Evolutionary conservation across 2,888 invertebrate species (phyloP).

Genomic region (Mythimna pallens): DNA sequence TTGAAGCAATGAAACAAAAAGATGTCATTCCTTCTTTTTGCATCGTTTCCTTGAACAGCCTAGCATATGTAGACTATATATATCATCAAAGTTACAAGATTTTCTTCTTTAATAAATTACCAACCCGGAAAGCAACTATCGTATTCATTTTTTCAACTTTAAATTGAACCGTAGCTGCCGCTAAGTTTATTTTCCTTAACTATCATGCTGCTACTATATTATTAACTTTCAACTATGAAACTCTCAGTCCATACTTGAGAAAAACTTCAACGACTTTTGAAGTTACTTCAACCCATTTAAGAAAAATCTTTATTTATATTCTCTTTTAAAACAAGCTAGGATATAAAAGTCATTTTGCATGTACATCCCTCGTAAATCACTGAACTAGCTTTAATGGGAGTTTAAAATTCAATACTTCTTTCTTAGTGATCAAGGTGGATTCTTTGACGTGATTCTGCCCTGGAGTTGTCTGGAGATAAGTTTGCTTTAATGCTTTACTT

Average conservation of each 20-base stretch:
- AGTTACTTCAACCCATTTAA: conserved; percentile 33
- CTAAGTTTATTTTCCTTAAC: conserved; percentile 22
- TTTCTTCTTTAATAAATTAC: neutral
- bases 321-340: conserved; percentile 40
- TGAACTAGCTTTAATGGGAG: conserved; percentile 46
- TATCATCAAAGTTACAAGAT: no score
- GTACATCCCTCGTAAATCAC: conserved; percentile 40
- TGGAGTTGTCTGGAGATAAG: conserved; percentile 12
- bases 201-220: conserved; percentile 32
- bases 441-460: conserved; percentile 12
- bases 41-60: neutral
- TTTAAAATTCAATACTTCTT: conserved; percentile 48
- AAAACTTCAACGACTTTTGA: conserved; percentile 49
- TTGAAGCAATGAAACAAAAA: neutral
- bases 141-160: conserved; percentile 18
- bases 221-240: conserved; percentile 45
- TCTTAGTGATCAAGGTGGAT: conserved; percentile 21
- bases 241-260: conserved; percentile 28
- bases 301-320: conserved; percentile 41
- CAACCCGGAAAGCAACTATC: neutral
- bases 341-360: conserved; percentile 55
- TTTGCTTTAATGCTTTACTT: conserved; percentile 10
- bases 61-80: no score
- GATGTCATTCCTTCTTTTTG: neutral
- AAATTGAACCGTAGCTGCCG: conserved; percentile 3